Base-by-base conservation (phyloP, 2,113 vertebrate species). In the Scomber japonicus region DNA sequence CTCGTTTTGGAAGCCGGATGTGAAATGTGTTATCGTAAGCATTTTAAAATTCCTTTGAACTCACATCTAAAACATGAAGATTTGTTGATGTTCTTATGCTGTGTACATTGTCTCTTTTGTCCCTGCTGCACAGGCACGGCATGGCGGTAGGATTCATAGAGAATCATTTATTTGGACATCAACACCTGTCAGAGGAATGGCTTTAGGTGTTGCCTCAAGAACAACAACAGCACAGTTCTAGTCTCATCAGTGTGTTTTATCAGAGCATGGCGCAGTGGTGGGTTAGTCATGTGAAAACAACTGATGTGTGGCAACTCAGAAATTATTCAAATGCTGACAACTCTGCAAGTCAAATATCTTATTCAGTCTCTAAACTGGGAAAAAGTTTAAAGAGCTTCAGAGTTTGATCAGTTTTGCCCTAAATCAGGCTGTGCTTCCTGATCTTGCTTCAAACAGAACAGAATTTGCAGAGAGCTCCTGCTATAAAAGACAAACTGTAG, bases 141-240 rank as follows among this genome's bases (percentile, higher is more conserved):
- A 56, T 65, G 19, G 59, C 77, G 55, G 49, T 46, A 45, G 11
- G 56, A 68, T 49, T 78, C 70, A 78, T 50, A 50, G 46, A 78
- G 74, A 82, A 79, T 60, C 65, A 55, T 45, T 77, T 21, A 82
- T 85, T 83, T 67, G 51, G 49, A 76, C 80, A 75, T 78, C 69
- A 64, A 64, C 48, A 51, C 64, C 71, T 79, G 49, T 71, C 69
- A 62, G 35, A 69, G 46, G 30, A 70, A 57, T 67, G 74, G 57
- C 65, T 59, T 53, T 56, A 71, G 56, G 62, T 72, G 64, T 68
- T 68, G 40, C 57, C 53, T 74, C 14, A 11, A 53, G 51, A 75
- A 85, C 64, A 80, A 73, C 67, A 75, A 61, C 17, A 62, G 54
- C 24, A 40, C 54, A 13, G 30, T 35, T 66, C 35, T 61, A 30